Percentiles rank a stretch among this genome's conserved stretches.
These are phyloP conservation scores for Cydia amplana DNA, from an alignment of 1,140 invertebrate species.

Conservation along the genomic window DNA sequence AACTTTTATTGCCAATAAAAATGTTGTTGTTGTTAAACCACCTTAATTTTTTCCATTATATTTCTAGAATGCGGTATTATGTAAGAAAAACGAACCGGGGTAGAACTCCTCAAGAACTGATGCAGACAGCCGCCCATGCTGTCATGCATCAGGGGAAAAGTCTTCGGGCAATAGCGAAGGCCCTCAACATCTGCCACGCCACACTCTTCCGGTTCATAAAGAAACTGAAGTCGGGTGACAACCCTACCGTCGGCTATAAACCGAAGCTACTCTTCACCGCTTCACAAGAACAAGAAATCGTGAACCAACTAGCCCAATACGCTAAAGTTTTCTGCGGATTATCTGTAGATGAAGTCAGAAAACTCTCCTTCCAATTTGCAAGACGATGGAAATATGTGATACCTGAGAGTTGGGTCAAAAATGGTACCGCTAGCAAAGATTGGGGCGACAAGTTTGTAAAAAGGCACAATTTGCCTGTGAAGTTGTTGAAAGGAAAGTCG, in stretches of 20 bases:
- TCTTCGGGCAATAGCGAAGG: constrained; percentile 39
- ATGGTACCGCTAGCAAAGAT: constrained; percentile 33
- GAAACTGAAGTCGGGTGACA: constrained; percentile 36
- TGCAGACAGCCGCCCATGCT: constrained; percentile 33
- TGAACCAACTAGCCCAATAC: neutral
- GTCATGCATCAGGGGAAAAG: constrained; percentile 39
- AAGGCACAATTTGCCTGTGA: constrained; percentile 29
- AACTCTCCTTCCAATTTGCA: neutral
- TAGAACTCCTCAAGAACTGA: constrained; percentile 21
- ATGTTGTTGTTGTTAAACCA: no score
- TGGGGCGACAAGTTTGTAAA: constrained; percentile 35
- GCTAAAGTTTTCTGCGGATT: constrained; percentile 4
- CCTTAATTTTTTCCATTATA: no score
- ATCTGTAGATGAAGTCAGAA: neutral
- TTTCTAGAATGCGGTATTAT: constrained; percentile 33
- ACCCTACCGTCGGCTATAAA: constrained; percentile 38
- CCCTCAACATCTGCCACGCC: constrained; percentile 40
- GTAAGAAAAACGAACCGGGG: constrained; percentile 31
- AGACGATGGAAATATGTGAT: constrained; percentile 11
- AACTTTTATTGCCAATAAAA: no score
- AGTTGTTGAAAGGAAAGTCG: constrained; percentile 26
- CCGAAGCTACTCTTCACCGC: constrained; percentile 36
- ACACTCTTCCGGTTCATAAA: constrained; percentile 39
- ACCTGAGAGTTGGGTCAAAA: constrained; percentile 35
- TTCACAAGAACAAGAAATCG: constrained; percentile 29